A percentile compares a stretch with the other conserved stretches of the same genome.
Conservation (phyloP, 2,113 vertebrate species). For the Anolis carolinensis region DNA sequence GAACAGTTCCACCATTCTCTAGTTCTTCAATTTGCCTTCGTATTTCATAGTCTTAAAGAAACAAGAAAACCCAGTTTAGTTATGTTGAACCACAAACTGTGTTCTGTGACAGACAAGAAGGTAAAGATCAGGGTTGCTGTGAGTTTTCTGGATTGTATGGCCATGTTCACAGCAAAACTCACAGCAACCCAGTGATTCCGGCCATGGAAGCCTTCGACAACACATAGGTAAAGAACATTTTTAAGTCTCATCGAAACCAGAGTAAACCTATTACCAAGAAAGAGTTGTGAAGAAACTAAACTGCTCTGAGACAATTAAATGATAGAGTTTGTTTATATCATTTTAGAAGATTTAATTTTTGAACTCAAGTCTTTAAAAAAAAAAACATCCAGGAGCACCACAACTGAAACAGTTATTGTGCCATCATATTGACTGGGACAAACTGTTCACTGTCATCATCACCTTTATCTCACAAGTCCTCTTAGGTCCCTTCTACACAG, state of each 20-base stretch:
- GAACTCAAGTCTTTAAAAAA: not conserved
- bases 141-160: no score
- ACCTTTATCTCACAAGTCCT: conserved; percentile 5
- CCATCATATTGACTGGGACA: not conserved
- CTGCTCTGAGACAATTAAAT: conserved; percentile 34
- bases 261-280: conserved; percentile 37
- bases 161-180: no score
- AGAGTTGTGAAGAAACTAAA: conserved; percentile 36
- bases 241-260: conserved; percentile 57
- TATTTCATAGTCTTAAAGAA: conserved; percentile 93
- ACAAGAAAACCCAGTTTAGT: conserved; percentile 44
- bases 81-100: conserved; percentile 38
- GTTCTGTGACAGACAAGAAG: conserved; percentile 48
- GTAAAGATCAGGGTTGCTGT: no score
- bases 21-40: conserved; percentile 90
- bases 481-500: no score
- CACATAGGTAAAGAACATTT: conserved; percentile 31
- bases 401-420: conserved; percentile 15
- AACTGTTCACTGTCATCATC: not conserved
- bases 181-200: no score
- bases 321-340: not conserved
- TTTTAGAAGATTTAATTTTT: not conserved
- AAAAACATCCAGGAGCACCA: conserved; percentile 10
- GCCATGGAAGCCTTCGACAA: no score
- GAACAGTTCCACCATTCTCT: conserved; percentile 83